Evolutionary conservation across 1,140 invertebrate species (phyloP).

Genomic region (Neodiprion pinetum): DNA sequence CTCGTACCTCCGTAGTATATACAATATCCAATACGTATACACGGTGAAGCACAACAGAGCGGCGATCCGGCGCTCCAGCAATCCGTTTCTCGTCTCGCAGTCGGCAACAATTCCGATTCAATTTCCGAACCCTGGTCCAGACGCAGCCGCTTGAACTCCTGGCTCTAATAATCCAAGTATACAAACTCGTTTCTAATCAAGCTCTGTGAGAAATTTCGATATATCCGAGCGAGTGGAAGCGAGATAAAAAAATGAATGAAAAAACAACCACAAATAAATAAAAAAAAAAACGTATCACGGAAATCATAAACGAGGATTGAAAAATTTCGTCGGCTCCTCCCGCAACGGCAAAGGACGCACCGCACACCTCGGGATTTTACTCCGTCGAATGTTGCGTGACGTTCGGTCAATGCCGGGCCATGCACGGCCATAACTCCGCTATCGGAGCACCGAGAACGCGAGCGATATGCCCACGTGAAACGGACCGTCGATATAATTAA

Average conservation of each 20-base stretch:
- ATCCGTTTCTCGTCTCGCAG: neutral
- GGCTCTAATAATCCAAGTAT: too few relatives aligned
- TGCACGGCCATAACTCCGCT: too few relatives aligned
- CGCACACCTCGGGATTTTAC: too few relatives aligned
- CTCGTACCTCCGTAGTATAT: too few relatives aligned
- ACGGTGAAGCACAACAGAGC: too few relatives aligned
- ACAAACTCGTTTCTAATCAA: neutral
- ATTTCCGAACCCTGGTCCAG: neutral
- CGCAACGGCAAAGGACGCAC: too few relatives aligned
- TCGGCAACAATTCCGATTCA: neutral
- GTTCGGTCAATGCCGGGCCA: too few relatives aligned
- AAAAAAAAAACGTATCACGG: too few relatives aligned
- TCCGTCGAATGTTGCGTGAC: too few relatives aligned
- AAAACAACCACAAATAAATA: too few relatives aligned
- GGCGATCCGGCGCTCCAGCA: neutral
- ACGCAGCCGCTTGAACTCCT: neutral
- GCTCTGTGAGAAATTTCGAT: neutral
- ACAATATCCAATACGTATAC: too few relatives aligned
- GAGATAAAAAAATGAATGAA: neutral
- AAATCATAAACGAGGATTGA: too few relatives aligned
- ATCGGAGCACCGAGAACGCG: neutral
- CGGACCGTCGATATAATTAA: constrained; percentile 39
- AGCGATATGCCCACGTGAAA: constrained; percentile 13
- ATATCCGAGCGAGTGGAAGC: neutral
- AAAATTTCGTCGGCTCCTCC: constrained; percentile 20